These are phyloP conservation scores for Crocallis elinguaria DNA, from an alignment of 2,888 invertebrate genomes.

Conservation along the genomic window DNA sequence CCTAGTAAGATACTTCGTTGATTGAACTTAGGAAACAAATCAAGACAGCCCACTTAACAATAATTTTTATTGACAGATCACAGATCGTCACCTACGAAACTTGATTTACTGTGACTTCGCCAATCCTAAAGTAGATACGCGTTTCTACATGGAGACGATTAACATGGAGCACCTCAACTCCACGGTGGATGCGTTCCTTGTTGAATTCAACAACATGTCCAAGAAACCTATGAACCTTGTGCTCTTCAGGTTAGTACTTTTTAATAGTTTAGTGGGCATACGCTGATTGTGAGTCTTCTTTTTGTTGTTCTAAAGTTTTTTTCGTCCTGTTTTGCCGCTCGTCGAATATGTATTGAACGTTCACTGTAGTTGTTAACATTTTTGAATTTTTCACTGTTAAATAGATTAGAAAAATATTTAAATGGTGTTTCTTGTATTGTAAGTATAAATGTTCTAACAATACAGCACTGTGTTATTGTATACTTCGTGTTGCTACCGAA, in stretches of 20 bases:
- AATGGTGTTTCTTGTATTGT: too few relatives aligned
- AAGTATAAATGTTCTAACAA: too few relatives aligned
- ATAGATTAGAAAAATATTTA: too few relatives aligned
- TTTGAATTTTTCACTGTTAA: too few relatives aligned
- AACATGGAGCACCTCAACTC: slow-evolving; percentile 92
- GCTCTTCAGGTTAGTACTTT: slow-evolving; percentile 88
- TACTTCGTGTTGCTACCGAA: too few relatives aligned
- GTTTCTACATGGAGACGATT: slow-evolving; percentile 94
- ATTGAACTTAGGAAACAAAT: not conserved
- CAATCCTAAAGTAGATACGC: slow-evolving; percentile 95
- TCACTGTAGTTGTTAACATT: too few relatives aligned
- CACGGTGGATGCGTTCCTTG: slow-evolving; percentile 94
- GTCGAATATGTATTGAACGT: too few relatives aligned
- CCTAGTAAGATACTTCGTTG: too few relatives aligned
- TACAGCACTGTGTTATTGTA: too few relatives aligned
- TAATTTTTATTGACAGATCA: slow-evolving; percentile 78
- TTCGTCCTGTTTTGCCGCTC: not conserved
- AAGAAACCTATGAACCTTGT: slow-evolving; percentile 99
- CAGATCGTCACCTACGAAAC: slow-evolving; percentile 92
- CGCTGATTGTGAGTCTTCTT: not conserved
- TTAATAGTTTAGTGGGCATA: not conserved
- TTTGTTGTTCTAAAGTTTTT: not conserved
- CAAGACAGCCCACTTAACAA: not conserved
- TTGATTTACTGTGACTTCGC: slow-evolving; percentile 97
- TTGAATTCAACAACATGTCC: slow-evolving; percentile 97